Evolutionary conservation across 2,113 vertebrate species (phyloP).

Genomic region (Rhinoderma darwinii): DNA sequence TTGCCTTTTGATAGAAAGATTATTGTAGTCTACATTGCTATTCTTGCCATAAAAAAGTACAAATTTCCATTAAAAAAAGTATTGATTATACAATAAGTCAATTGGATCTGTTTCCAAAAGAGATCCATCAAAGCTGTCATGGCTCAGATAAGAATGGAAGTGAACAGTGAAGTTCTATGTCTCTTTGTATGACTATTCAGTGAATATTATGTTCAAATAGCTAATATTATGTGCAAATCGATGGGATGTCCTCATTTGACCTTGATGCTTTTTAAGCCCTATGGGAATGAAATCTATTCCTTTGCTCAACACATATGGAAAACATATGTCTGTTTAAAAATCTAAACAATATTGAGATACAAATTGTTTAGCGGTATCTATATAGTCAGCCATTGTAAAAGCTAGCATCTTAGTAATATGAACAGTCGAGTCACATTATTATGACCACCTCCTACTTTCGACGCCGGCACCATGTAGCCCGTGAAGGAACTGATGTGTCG

Average conservation of each 20-base stretch:
- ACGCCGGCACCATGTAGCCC: no score
- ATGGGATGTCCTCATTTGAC: conserved; percentile 20
- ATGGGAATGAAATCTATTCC: not conserved
- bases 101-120: no score
- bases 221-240: not conserved
- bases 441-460: no score
- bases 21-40: no score
- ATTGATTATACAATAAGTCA: no score
- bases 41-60: no score
- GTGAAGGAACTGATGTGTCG: no score
- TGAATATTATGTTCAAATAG: not conserved
- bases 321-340: not conserved
- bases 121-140: no score
- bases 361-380: not conserved
- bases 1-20: no score
- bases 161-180: not conserved
- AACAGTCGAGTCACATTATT: no score
- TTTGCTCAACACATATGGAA: conserved; percentile 1
- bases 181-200: not conserved
- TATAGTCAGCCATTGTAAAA: not conserved
- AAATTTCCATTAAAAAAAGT: no score
- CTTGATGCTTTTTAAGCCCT: not conserved
- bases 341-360: not conserved
- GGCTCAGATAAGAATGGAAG: no score
- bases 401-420: not conserved